These are phyloP conservation scores for Actenoides hombroni DNA, from an alignment of 2,113 vertebrate species.

Conservation along the genomic window DNA sequence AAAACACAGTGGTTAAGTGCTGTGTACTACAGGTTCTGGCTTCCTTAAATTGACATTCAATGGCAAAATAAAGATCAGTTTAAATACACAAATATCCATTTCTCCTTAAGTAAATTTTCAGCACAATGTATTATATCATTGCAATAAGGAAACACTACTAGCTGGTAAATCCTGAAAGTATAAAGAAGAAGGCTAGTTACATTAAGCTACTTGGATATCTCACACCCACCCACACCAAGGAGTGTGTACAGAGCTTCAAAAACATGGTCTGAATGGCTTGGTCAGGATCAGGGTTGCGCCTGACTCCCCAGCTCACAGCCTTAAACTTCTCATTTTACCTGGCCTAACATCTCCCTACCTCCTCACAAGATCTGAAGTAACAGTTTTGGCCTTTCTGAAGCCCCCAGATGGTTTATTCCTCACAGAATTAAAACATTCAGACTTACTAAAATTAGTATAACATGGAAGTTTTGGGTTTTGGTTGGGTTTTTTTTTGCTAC, in stretches of 20 bases:
- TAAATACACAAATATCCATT: not conserved
- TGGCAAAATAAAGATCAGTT: not conserved
- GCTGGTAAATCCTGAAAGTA: not conserved
- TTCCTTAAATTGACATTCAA: not conserved
- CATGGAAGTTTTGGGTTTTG: not conserved
- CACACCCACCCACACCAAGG: not conserved
- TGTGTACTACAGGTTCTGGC: not conserved
- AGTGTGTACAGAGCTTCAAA: not conserved
- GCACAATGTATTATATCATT: not conserved
- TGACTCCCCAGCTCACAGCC: not conserved
- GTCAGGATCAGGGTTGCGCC: not conserved
- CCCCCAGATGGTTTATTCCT: not conserved
- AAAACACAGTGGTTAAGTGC: not conserved
- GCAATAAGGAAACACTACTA: not conserved
- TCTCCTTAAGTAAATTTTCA: not conserved
- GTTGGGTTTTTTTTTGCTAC: not conserved
- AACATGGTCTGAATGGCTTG: accelerated
- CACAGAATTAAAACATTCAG: not conserved
- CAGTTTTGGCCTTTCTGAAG: not conserved
- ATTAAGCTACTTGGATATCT: not conserved
- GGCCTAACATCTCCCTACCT: not conserved
- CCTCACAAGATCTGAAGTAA: not conserved
- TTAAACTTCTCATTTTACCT: not conserved
- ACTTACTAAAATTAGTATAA: not conserved
- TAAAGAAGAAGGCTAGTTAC: not conserved